Conservation (phyloP, 2,113 vertebrate species). For the Laticauda colubrina region DNA sequence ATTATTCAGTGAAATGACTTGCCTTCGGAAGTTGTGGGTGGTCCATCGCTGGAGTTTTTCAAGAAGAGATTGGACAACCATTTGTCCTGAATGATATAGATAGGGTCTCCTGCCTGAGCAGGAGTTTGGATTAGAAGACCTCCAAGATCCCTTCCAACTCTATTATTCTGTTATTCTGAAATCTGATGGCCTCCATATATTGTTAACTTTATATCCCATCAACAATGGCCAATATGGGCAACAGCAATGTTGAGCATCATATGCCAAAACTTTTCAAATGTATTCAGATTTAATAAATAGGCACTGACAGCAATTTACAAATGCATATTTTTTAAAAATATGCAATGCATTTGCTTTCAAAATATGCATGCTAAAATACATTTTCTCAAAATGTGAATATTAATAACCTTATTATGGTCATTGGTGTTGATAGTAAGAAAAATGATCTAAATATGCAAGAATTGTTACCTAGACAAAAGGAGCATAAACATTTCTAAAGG, state of each 20-base stretch:
- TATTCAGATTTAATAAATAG: background rate
- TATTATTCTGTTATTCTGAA: background rate
- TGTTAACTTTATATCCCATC: background rate
- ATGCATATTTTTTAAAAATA: background rate
- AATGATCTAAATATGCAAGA: background rate
- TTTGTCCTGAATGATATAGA: background rate
- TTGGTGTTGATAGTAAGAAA: background rate
- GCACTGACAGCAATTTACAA: background rate
- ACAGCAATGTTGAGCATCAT: background rate
- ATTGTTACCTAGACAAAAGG: background rate
- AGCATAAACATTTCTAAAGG: background rate
- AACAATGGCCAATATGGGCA: background rate
- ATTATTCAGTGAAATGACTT: background rate
- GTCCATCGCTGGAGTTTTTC: background rate
- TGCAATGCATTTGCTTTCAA: background rate
- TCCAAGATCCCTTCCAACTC: background rate
- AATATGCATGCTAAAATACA: background rate
- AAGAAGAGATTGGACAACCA: background rate
- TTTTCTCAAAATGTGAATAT: background rate
- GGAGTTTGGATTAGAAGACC: background rate
- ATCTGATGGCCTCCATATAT: background rate
- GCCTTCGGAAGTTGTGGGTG: background rate
- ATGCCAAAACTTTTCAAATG: background rate
- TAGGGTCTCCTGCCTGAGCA: background rate
- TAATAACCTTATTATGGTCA: background rate